A percentile compares a stretch with the other conserved stretches of the same genome.
These are phyloP conservation scores for Himalopsyche tibetana DNA, from an alignment of 2,888 invertebrate species.

Conservation along the genomic window DNA sequence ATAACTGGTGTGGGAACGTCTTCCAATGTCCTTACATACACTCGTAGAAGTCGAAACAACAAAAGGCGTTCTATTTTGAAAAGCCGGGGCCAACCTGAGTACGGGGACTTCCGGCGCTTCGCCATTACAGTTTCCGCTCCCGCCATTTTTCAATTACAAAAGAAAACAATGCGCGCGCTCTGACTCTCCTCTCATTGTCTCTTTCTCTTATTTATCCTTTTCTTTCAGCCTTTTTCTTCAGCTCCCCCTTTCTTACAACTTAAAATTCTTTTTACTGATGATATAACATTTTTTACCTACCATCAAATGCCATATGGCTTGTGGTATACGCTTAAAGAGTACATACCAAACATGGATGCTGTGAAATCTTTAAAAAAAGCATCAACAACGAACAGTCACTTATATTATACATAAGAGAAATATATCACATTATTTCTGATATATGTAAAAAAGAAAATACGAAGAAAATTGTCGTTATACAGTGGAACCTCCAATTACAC, in stretches of 20 bases:
- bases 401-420: too few relatives aligned
- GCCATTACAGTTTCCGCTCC: constrained; percentile 65
- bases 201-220: constrained; percentile 58
- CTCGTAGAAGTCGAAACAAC: constrained; percentile 56
- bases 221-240: constrained; percentile 52
- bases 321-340: neutral
- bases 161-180: constrained; percentile 64
- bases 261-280: constrained; percentile 46
- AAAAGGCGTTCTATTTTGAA: constrained; percentile 63
- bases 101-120: constrained; percentile 63
- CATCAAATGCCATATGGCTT: neutral
- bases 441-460: too few relatives aligned
- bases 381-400: too few relatives aligned
- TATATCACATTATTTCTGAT: too few relatives aligned
- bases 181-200: constrained; percentile 54
- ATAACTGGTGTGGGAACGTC: constrained; percentile 45
- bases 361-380: too few relatives aligned
- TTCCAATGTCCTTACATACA: constrained; percentile 50
- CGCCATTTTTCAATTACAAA: constrained; percentile 66
- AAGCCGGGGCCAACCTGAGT: constrained; percentile 65
- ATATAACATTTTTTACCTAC: constrained; percentile 44
- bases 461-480: too few relatives aligned
- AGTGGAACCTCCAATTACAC: too few relatives aligned
- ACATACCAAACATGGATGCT: neutral
- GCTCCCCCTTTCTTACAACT: constrained; percentile 54